Evolutionary conservation across 1,140 invertebrate genomes (phyloP), one percentile per base, ranked within the genome.

Genomic region (Drosophila fuyamai): DNA sequence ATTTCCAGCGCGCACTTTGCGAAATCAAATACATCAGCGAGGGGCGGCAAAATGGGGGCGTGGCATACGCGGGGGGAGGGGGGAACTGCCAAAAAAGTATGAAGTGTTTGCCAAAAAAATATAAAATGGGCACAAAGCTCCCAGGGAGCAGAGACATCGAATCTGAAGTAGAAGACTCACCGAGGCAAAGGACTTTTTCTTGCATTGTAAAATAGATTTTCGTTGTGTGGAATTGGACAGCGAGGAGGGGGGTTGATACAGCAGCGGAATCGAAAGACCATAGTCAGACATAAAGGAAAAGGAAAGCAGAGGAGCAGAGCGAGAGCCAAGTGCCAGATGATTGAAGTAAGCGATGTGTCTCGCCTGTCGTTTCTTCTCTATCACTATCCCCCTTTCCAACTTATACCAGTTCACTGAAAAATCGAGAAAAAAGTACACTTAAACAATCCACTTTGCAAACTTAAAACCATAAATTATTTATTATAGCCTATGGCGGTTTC

Each of bases 91-190:
- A 44, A 77, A 63, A 85, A 85, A 77, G 66, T 77, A 84, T 81
- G 73, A 84, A 84, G 81, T 84, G 75, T 85, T 85, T 85, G 81
- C 81, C 81, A 81, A 84, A 84, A 63, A 85, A 85, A 84, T 79
- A 74, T 72, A 60, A 67, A 72, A 58, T 51, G 72, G 76, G 76
- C 72, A 84, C 81, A 84, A 80, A 84, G 57, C 46, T 59, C 54
- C 53, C 50, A 38, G 66, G 78, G 38, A 57, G 46, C 63, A 29
- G 58, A 38, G 65, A 71, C 68, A 71, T 72, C 66, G 53, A 61
- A 50, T 35, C 58, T 63, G 80, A 78, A 70, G 66, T 58, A 63
- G 46, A 72, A 58, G 71, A 75, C 67, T 58, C 65, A 38, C 65
- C 68, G n/a, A 72, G 61, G 53, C 77, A 72, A 85, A 85, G 62